These are phyloP conservation scores for Bombylius discolor DNA, from an alignment of 2,888 invertebrate genomes.

Conservation along the genomic window DNA sequence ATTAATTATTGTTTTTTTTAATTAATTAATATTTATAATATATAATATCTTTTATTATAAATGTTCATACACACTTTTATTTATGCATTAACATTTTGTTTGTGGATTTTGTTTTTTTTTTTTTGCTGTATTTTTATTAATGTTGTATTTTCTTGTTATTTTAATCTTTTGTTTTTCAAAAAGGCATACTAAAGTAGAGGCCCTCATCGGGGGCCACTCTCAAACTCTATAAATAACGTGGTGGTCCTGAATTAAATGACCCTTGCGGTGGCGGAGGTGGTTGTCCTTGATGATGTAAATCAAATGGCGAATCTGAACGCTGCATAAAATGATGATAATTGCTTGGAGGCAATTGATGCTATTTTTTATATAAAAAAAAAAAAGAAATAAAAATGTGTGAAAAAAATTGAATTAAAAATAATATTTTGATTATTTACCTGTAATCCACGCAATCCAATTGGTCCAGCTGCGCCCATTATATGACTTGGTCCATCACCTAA, in stretches of 20 bases:
- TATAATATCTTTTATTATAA: too few species aligned
- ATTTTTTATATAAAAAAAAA: conserved; percentile 3
- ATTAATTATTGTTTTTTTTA: too few species aligned
- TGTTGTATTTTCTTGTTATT: conserved; percentile 15
- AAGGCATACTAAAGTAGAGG: conserved; percentile 36
- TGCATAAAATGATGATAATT: conserved; percentile 36
- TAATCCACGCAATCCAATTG: conserved; percentile 29
- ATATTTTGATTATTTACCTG: conserved; percentile 21
- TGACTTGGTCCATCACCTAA: conserved; percentile 74
- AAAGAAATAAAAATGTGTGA: background rate
- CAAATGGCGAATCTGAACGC: conserved; percentile 35
- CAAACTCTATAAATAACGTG: conserved; percentile 38
- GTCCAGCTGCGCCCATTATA: conserved; percentile 31
- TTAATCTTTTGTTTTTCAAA: conserved; percentile 24
- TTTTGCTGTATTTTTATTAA: conserved; percentile 12
- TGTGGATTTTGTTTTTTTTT: background rate
- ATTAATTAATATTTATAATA: too few species aligned
- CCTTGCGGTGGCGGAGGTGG: conserved; percentile 28
- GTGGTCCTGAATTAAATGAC: conserved; percentile 35
- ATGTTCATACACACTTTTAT: too few species aligned
- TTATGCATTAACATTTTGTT: background rate
- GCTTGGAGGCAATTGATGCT: conserved; percentile 33
- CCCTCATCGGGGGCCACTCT: conserved; percentile 35
- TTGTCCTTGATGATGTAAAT: conserved; percentile 31
- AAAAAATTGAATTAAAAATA: background rate